phyloP scores from a whole-genome alignment of 2,113 vertebrate genomes.

The Crotalus helleri region DNA sequence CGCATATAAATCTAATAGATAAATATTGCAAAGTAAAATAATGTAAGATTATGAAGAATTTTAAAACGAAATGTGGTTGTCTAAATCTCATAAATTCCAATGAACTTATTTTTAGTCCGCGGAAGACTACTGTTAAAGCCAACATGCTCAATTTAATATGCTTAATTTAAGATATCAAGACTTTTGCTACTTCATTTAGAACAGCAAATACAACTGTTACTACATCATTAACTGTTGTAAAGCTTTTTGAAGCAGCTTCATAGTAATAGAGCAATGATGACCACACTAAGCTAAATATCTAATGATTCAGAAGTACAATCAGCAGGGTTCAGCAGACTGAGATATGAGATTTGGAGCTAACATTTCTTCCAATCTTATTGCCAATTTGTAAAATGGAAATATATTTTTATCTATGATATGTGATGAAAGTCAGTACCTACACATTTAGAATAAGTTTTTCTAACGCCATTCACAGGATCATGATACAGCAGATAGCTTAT shows the following conservation, averaged over 20 bases:
- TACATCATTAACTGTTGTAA: background rate
- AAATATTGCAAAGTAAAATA: background rate
- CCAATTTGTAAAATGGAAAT: background rate
- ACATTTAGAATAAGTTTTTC: background rate
- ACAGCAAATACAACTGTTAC: background rate
- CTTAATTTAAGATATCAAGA: background rate
- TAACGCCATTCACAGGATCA: background rate
- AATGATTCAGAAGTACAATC: background rate
- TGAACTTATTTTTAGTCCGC: background rate
- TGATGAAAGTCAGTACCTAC: background rate
- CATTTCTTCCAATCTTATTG: background rate
- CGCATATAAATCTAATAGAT: background rate
- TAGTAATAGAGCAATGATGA: background rate
- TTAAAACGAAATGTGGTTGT: background rate
- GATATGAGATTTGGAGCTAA: background rate
- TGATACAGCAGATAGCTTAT: background rate
- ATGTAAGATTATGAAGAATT: background rate
- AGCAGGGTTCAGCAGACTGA: background rate
- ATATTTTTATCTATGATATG: background rate
- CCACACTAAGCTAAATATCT: background rate
- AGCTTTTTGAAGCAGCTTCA: background rate
- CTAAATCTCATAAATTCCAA: background rate
- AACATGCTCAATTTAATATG: background rate
- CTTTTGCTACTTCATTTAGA: background rate
- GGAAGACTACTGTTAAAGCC: conserved; percentile 3